These are phyloP conservation scores for Rhinoraja longicauda DNA, from an alignment of 2,797 vertebrate species.

Conservation along the genomic window DNA sequence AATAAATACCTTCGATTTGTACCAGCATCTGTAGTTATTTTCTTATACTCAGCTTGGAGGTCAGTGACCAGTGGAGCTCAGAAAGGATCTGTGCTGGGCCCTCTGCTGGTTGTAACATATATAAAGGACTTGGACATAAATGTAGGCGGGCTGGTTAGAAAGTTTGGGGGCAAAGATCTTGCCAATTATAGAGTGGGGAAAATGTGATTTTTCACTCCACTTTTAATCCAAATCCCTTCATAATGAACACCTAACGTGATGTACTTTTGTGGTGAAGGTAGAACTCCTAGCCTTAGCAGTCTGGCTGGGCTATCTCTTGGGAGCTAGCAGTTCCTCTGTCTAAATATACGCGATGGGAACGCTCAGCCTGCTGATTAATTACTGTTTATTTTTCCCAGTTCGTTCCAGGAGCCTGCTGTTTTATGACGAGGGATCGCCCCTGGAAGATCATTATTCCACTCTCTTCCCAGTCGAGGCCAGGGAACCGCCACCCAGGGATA, in stretches of 20 bases:
- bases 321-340: not conserved
- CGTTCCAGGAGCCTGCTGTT: slow-evolving; percentile 94
- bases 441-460: slow-evolving; percentile 72
- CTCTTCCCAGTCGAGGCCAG: slow-evolving; percentile 67
- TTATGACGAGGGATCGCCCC: slow-evolving; percentile 76
- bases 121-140: no score
- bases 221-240: not conserved
- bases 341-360: not conserved
- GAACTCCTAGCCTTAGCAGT: not conserved
- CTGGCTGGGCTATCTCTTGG: not conserved
- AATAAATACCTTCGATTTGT: no score
- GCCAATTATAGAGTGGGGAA: no score
- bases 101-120: no score
- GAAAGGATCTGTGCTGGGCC: no score
- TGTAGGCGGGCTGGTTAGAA: no score
- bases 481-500: slow-evolving; percentile 57
- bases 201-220: not conserved
- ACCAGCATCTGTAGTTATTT: no score
- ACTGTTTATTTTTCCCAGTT: slow-evolving; percentile 59
- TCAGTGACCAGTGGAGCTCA: no score
- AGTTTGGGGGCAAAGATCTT: no score
- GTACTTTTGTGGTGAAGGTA: not conserved
- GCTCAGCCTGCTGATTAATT: slow-evolving; percentile 39
- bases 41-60: no score
- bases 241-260: not conserved